Conservation (phyloP, 2,888 invertebrate species). For the Lepidochitona cinerea region DNA sequence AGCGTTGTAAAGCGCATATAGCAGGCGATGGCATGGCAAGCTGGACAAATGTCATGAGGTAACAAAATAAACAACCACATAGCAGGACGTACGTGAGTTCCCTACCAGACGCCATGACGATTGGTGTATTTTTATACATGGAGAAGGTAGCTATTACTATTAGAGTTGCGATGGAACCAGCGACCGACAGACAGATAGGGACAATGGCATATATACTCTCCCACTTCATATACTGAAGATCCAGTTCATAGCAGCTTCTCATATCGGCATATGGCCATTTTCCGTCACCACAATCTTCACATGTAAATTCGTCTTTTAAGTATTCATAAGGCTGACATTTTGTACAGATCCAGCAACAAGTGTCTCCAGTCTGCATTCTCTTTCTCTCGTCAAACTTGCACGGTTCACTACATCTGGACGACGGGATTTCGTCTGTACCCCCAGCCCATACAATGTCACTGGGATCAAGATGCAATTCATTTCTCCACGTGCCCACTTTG, state of each 20-base stretch:
- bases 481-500: slow-evolving; percentile 75
- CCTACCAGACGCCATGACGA: slow-evolving; percentile 77
- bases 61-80: slow-evolving; percentile 77
- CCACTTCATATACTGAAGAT: slow-evolving; percentile 65
- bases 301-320: slow-evolving; percentile 65
- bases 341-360: slow-evolving; percentile 72
- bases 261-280: slow-evolving; percentile 65
- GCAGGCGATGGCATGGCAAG: slow-evolving; percentile 75
- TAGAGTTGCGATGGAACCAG: slow-evolving; percentile 77
- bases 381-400: slow-evolving; percentile 71
- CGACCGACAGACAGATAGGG: slow-evolving; percentile 77
- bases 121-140: slow-evolving; percentile 78
- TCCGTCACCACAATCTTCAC: slow-evolving; percentile 63
- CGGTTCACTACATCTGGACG: slow-evolving; percentile 70
- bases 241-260: slow-evolving; percentile 53
- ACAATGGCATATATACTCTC: slow-evolving; percentile 76
- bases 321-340: slow-evolving; percentile 64
- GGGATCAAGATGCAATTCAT: slow-evolving; percentile 70
- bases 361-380: slow-evolving; percentile 69
- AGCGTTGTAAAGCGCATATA: slow-evolving; percentile 72
- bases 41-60: slow-evolving; percentile 77
- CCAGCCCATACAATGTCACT: slow-evolving; percentile 70
- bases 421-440: slow-evolving; percentile 65
- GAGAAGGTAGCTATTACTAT: slow-evolving; percentile 78
- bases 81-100: slow-evolving; percentile 79